Base-by-base conservation (phyloP, 2,888 invertebrate genomes). In the Tholera decimalis region DNA sequence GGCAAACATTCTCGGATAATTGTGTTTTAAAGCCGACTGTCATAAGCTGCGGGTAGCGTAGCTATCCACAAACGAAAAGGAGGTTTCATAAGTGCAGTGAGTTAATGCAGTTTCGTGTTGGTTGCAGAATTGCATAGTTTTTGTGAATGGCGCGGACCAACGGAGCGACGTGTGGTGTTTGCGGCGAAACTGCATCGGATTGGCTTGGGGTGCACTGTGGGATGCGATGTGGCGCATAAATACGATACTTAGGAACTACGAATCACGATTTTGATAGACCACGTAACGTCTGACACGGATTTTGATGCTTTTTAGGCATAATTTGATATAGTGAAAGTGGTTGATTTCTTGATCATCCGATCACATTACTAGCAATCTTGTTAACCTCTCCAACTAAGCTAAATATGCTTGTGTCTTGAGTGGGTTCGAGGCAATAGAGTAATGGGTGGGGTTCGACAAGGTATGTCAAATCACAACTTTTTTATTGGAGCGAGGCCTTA, bases 41-140 rank as follows among this genome's bases (percentile, higher is more conserved):
- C 93, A 93, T 92, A 89, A 86, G 89, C 93, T 93, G 93, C 91
- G 92, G 92, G 91, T 85, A 81, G 84, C 62, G 44, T 75, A 72
- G 63, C 73, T 82, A 82, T 66, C 63, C 70, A n/a, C 46, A 20
- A 2, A 11, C 37, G 46, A 65, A 44, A 49, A n/a, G n/a, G n/a
- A n/a, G 51, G 49, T 43, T 49, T 18, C n/a, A 18, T n/a, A 47
- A 78, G 76, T 79, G 68, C 68, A 73, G 77, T 77, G 77, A 20
- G 43, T 51, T 76, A 75, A 73, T 63, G 46, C 57, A 59, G 53
- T 57, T 64, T 67, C 70, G 65, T 75, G 67, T 69, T 73, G 76
- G 75, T 82, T 83, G 74, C 75, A 80, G 82, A 71, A 58, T 33
- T 60, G 66, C 51, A 49, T 72, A 72, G 72, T 67, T 55, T 54